Percentiles rank a stretch among this genome's conserved stretches.
These are phyloP conservation scores for Eudyptes chrysolophus DNA, from an alignment of 2,113 vertebrate species.

Conservation along the genomic window DNA sequence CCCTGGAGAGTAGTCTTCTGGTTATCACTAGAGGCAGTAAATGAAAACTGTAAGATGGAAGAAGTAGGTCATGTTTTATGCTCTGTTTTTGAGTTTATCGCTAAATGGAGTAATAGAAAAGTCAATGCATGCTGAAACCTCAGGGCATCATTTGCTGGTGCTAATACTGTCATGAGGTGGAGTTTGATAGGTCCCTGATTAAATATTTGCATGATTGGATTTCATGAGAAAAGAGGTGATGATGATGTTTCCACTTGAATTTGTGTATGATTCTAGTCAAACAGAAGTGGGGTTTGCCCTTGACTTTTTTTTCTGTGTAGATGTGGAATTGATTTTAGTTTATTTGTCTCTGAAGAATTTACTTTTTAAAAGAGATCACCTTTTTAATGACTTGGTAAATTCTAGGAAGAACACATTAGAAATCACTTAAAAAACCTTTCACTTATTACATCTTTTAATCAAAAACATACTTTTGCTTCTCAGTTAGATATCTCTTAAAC, in stretches of 20 bases:
- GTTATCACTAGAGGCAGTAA: slow-evolving; percentile 3
- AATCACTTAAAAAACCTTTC: neutral
- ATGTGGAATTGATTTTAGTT: neutral
- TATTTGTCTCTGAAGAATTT: neutral
- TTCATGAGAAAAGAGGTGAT: neutral
- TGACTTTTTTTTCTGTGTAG: neutral
- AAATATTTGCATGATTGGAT: slow-evolving; percentile 15
- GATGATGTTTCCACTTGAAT: neutral
- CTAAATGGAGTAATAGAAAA: slow-evolving; percentile 4
- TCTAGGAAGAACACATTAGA: neutral
- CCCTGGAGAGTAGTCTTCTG: neutral
- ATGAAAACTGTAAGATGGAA: neutral
- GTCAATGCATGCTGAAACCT: slow-evolving; percentile 12
- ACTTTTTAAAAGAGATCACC: neutral
- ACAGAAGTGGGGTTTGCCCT: neutral
- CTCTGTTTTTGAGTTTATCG: slow-evolving; percentile 1
- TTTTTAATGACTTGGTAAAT: neutral
- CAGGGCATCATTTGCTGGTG: neutral
- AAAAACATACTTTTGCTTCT: neutral
- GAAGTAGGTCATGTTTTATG: slow-evolving; percentile 26
- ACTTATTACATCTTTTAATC: neutral
- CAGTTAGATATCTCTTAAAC: neutral
- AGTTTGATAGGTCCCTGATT: slow-evolving; percentile 6
- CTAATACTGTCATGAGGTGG: slow-evolving; percentile 9
- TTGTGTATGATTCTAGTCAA: neutral